phyloP scores from a whole-genome alignment of 2,888 invertebrate species.

The Agrilus cyanescens region DNA sequence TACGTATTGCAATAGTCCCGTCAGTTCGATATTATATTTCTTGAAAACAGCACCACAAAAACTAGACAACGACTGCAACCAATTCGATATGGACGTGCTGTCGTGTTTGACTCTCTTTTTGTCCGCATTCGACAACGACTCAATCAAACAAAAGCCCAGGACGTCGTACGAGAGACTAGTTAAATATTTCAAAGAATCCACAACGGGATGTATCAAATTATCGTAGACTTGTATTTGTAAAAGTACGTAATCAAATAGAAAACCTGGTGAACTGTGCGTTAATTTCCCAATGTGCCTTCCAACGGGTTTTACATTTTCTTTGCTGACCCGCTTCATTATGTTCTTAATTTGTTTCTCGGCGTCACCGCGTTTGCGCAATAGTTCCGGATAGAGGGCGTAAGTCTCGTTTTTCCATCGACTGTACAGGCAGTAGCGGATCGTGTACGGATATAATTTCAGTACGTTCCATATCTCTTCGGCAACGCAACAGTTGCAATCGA shows the following conservation, averaged over 20 bases:
- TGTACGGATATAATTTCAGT: conserved; percentile 75
- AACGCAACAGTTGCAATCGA: conserved; percentile 91
- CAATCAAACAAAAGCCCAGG: conserved; percentile 88
- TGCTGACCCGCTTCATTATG: conserved; percentile 94
- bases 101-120: conserved; percentile 72
- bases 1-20: conserved; percentile 91
- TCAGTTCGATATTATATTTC: conserved; percentile 92
- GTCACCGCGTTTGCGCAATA: conserved; percentile 75
- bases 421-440: conserved; percentile 75
- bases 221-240: conserved; percentile 36
- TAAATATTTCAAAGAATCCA: conserved; percentile 93
- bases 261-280: conserved; percentile 90
- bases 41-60: conserved; percentile 96
- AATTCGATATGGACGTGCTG: conserved; percentile 82
- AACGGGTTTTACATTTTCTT: conserved; percentile 95
- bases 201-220: conserved; percentile 62
- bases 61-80: conserved; percentile 88
- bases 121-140: conserved; percentile 72
- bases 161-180: conserved; percentile 93
- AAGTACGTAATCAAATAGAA: conserved; percentile 83
- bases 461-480: conserved; percentile 94
- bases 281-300: conserved; percentile 94
- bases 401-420: conserved; percentile 94
- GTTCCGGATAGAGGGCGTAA: conserved; percentile 65
- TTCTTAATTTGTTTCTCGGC: conserved; percentile 87